A percentile compares a stretch with the other conserved stretches of the same genome.
phyloP scores from a whole-genome alignment of 1,140 invertebrate species.

The Trichonephila clavipes region DNA sequence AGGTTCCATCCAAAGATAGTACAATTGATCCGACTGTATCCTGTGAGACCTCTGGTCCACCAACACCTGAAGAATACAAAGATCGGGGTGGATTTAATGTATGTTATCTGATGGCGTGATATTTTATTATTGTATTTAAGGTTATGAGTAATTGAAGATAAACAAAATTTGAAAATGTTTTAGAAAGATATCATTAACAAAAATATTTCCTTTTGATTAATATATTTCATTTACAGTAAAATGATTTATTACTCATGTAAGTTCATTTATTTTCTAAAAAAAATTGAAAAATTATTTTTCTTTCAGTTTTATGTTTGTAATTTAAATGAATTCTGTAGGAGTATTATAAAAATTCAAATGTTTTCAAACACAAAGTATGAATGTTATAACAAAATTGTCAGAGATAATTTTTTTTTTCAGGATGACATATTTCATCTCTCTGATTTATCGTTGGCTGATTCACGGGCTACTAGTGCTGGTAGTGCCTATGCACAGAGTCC shows the following conservation, averaged over 20 bases:
- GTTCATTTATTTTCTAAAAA: neutral
- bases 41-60: slow-evolving; percentile 69
- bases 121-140: neutral
- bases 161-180: neutral
- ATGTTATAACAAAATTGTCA: neutral
- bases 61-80: slow-evolving; percentile 63
- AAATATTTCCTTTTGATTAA: neutral
- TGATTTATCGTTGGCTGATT: slow-evolving; percentile 72
- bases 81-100: slow-evolving; percentile 53
- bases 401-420: slow-evolving; percentile 6
- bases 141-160: too few species aligned
- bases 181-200: neutral
- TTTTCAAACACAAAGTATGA: neutral
- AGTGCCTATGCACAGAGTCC: slow-evolving; percentile 55
- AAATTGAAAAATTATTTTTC: too few species aligned
- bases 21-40: slow-evolving; percentile 54
- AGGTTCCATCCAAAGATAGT: slow-evolving; percentile 67
- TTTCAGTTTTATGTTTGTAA: too few species aligned
- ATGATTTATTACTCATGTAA: neutral
- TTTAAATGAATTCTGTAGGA: too few species aligned
- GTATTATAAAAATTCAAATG: neutral
- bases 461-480: slow-evolving; percentile 13
- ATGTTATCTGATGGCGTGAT: neutral
- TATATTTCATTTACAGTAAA: too few species aligned
- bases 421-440: slow-evolving; percentile 76